phyloP scores from a whole-genome alignment of 2,113 vertebrate species.

The Sinosuthora webbiana region DNA sequence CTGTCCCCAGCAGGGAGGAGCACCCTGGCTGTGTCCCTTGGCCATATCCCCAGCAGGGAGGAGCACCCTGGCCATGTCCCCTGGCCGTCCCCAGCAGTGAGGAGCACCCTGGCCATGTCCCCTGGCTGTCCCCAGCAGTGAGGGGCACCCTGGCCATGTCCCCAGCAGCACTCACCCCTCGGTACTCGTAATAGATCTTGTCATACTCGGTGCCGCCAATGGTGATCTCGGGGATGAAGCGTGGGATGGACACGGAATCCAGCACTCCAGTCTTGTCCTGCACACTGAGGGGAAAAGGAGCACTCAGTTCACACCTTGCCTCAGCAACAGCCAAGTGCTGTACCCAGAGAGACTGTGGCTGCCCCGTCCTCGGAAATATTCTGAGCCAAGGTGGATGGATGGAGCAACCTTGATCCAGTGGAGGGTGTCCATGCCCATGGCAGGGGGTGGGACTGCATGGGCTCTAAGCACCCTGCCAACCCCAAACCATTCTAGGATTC shows the following conservation, averaged over 20 bases:
- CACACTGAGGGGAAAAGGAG: constrained; percentile 62
- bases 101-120: not conserved
- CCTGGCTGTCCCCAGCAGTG: not conserved
- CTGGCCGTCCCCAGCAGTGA: not conserved
- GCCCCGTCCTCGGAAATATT: not conserved
- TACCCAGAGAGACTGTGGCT: not conserved
- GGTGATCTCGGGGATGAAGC: constrained; percentile 86
- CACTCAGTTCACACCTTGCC: not conserved
- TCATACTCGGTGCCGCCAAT: constrained; percentile 80
- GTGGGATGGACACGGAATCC: constrained; percentile 64
- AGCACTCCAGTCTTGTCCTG: constrained; percentile 80
- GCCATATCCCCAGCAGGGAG: not conserved
- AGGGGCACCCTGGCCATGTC: not conserved
- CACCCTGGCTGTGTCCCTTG: accelerated
- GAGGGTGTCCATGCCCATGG: not conserved
- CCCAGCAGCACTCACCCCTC: constrained; percentile 69
- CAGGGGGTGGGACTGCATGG: not conserved
- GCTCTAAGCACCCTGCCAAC: not conserved
- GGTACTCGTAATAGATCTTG: constrained; percentile 68
- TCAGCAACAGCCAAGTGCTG: not conserved
- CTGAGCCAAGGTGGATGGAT: not conserved
- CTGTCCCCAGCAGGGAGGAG: not conserved
- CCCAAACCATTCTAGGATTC: not conserved
- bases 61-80: not conserved
- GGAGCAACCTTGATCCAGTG: not conserved